phyloP scores from a whole-genome alignment of 2,113 vertebrate species.

The Anoplopoma fimbria region DNA sequence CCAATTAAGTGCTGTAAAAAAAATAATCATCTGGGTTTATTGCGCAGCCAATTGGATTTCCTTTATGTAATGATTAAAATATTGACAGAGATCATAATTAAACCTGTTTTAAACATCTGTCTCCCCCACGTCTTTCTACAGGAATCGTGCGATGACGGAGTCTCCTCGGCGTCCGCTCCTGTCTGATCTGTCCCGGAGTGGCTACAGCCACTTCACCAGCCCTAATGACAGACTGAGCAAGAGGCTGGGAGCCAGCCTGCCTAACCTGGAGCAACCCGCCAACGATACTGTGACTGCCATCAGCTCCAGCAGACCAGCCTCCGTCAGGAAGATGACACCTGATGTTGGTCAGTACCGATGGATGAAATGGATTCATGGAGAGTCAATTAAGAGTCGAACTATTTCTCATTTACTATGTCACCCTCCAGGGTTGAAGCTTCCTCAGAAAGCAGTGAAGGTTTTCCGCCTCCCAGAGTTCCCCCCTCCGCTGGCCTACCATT shows the following conservation, averaged over 20 bases:
- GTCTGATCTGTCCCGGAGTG: conserved; percentile 84
- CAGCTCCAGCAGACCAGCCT: conserved; percentile 75
- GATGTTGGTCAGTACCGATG: conserved; percentile 56
- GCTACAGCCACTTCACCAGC: conserved; percentile 69
- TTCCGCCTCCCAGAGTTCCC: conserved; percentile 95
- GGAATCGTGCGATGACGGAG: conserved; percentile 79
- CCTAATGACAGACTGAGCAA: conserved; percentile 74
- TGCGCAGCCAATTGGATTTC: background rate
- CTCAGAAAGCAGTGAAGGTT: conserved; percentile 74
- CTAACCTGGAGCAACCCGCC: conserved; percentile 86
- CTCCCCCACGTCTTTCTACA: conserved; percentile 45
- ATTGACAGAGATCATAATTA: background rate
- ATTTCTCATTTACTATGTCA: background rate
- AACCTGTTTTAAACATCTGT: background rate
- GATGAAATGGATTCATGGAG: background rate
- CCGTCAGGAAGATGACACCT: conserved; percentile 75
- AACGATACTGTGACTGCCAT: conserved; percentile 37
- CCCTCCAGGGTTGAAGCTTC: conserved; percentile 78
- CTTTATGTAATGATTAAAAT: background rate
- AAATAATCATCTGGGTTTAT: background rate
- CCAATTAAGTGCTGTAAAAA: background rate
- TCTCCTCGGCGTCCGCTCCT: conserved; percentile 84
- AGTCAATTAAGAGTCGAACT: background rate
- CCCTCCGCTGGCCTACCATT: conserved; percentile 89
- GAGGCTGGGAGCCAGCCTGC: conserved; percentile 92